These are phyloP conservation scores for Danaus plexippus DNA, from an alignment of 1,140 invertebrate genomes.

Conservation along the genomic window DNA sequence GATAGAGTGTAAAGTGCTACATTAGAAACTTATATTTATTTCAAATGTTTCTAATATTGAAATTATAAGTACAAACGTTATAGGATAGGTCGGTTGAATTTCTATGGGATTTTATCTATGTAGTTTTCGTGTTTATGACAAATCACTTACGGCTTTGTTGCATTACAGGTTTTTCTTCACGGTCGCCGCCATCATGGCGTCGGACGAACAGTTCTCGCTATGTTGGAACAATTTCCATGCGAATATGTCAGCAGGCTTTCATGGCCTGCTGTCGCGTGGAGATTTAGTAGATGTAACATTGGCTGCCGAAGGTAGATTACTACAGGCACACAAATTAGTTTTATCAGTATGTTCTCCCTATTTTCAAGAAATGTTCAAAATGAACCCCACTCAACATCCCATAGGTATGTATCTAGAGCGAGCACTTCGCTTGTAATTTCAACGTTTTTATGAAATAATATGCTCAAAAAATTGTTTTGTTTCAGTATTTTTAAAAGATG, in stretches of 20 bases:
- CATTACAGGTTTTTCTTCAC: conserved; percentile 45
- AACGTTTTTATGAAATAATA: conserved; percentile 2
- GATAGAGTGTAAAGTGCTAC: conserved; percentile 42
- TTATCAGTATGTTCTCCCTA: conserved; percentile 89
- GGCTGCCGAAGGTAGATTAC: conserved; percentile 83
- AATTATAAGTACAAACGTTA: conserved; percentile 67
- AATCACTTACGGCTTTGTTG: conserved; percentile 9
- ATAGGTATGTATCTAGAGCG: conserved; percentile 62
- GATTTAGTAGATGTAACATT: conserved; percentile 87
- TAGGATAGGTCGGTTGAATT: conserved; percentile 54
- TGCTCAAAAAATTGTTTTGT: conserved; percentile 31
- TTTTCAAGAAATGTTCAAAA: conserved; percentile 86
- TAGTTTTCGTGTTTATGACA: background rate
- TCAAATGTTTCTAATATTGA: conserved; percentile 69
- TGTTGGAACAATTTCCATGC: conserved; percentile 85
- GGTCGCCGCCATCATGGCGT: conserved; percentile 75
- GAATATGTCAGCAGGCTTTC: conserved; percentile 81
- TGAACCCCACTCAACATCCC: conserved; percentile 75
- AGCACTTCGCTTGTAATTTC: background rate
- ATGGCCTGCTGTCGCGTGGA: conserved; percentile 81
- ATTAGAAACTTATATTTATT: conserved; percentile 63
- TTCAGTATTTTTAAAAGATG: conserved; percentile 87
- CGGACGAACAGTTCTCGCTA: conserved; percentile 82
- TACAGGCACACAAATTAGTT: conserved; percentile 87
- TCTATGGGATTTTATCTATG: conserved; percentile 13